These are phyloP conservation scores for Aleiodes alternator DNA, from an alignment of 2,888 invertebrate genomes.

Conservation along the genomic window DNA sequence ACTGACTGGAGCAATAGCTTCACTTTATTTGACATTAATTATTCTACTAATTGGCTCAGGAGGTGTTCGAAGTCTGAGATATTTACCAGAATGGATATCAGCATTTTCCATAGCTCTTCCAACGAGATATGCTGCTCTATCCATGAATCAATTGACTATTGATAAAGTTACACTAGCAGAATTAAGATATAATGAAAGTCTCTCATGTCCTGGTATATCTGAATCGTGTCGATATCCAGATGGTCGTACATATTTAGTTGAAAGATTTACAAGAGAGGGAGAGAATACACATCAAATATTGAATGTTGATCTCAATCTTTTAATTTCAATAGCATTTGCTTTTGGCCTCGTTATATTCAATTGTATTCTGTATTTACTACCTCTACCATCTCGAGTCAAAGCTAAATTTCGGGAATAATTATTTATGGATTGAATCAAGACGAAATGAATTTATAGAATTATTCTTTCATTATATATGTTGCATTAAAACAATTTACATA, in stretches of 20 bases:
- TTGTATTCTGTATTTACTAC: constrained; percentile 89
- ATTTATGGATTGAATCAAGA: neutral
- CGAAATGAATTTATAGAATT: constrained; percentile 24
- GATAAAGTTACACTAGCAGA: constrained; percentile 65
- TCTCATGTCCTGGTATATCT: constrained; percentile 73
- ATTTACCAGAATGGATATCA: constrained; percentile 69
- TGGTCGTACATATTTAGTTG: constrained; percentile 84
- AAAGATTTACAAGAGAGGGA: constrained; percentile 81
- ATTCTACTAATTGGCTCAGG: constrained; percentile 75
- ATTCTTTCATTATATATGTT: constrained; percentile 45
- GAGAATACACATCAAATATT: constrained; percentile 79
- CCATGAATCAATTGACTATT: constrained; percentile 70
- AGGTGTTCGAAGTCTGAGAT: constrained; percentile 67
- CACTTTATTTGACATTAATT: constrained; percentile 86
- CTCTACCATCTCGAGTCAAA: constrained; percentile 88
- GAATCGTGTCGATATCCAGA: constrained; percentile 82
- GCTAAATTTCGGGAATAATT: constrained; percentile 89
- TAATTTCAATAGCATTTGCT: constrained; percentile 89
- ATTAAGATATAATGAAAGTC: constrained; percentile 77
- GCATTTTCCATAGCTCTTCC: constrained; percentile 69
- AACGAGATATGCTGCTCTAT: constrained; percentile 71
- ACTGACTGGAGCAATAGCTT: constrained; percentile 85
- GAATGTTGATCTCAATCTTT: constrained; percentile 86
- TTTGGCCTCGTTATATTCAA: constrained; percentile 88
- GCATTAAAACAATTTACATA: constrained; percentile 26